These are phyloP conservation scores for Sesia apiformis DNA, from an alignment of 2,888 invertebrate species.

Conservation along the genomic window DNA sequence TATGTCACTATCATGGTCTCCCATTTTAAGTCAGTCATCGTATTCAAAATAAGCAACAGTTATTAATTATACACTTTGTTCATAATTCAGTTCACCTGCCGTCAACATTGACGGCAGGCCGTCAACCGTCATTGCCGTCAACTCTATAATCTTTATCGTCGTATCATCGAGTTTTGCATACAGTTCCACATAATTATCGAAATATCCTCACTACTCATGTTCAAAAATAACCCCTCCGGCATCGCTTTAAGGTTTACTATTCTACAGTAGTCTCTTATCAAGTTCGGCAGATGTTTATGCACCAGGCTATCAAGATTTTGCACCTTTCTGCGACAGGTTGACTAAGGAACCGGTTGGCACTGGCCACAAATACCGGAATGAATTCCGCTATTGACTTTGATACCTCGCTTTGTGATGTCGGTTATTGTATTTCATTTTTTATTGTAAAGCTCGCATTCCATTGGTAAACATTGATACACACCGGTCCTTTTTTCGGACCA, in stretches of 20 bases:
- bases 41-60: too few relatives aligned
- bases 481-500: too few relatives aligned
- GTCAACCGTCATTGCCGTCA: too few relatives aligned
- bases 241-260: background rate
- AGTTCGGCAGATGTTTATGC: slow-evolving; percentile 9
- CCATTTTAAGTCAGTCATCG: too few relatives aligned
- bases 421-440: background rate
- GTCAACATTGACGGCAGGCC: too few relatives aligned
- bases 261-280: background rate
- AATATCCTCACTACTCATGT: background rate
- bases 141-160: background rate
- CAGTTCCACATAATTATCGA: background rate
- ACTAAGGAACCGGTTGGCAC: background rate
- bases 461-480: too few relatives aligned
- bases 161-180: background rate
- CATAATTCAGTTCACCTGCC: too few relatives aligned
- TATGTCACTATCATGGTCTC: too few relatives aligned
- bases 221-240: background rate
- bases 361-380: background rate
- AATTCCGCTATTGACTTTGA: background rate
- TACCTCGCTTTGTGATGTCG: background rate
- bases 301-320: slow-evolving; percentile 13
- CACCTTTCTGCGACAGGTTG: slow-evolving; percentile 15
- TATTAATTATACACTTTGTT: too few relatives aligned
- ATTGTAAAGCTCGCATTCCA: background rate